A percentile compares a stretch with the other conserved stretches of the same genome.
Conservation (phyloP, 2,113 vertebrate genomes). For the Cercocebus atys region DNA sequence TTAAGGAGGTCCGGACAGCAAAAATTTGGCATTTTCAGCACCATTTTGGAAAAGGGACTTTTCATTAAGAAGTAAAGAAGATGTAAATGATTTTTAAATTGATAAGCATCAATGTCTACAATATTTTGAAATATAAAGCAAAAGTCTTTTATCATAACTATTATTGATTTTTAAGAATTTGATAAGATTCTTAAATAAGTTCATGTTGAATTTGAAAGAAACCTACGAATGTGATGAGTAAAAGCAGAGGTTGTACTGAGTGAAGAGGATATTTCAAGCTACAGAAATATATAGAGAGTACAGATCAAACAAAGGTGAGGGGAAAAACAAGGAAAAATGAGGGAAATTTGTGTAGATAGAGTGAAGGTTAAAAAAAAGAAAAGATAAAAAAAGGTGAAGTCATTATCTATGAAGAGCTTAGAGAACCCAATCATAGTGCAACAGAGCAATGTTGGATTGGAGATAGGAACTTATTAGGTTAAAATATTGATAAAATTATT, state of each 20-base stretch:
- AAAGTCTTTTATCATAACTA: neutral
- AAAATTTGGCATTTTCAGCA: neutral
- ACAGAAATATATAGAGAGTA: neutral
- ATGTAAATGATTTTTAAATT: neutral
- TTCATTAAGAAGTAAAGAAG: neutral
- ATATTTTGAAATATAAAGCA: neutral
- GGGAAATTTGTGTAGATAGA: neutral
- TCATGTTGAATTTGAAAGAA: neutral
- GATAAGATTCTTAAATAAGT: neutral
- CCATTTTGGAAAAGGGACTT: neutral
- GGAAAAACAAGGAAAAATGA: neutral
- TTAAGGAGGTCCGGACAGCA: neutral
- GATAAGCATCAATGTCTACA: neutral
- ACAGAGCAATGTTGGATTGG: neutral
- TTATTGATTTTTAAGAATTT: neutral
- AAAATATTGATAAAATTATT: slow-evolving; percentile 22
- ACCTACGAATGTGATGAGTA: neutral
- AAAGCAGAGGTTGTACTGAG: neutral
- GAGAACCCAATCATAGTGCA: neutral
- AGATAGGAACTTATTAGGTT: neutral
- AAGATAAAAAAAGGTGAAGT: neutral
- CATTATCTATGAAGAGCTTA: neutral
- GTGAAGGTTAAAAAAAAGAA: neutral
- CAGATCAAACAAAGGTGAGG: neutral
- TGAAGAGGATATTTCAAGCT: neutral